Conservation (phyloP, 1,140 invertebrate species). For the Notospermus geniculatus region DNA sequence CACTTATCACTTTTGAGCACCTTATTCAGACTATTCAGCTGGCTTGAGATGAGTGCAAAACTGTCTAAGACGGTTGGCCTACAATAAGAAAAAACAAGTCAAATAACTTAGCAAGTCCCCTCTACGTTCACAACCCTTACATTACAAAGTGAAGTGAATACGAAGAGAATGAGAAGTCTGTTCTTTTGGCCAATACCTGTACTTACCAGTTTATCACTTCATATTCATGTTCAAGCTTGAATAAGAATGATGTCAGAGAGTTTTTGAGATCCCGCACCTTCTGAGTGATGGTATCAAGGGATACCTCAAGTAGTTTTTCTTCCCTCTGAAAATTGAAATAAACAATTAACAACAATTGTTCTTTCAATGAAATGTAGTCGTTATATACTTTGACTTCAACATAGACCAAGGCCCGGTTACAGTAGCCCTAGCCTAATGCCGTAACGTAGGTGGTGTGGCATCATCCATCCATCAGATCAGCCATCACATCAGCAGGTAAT, state of each 20-base stretch:
- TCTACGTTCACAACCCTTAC: not conserved
- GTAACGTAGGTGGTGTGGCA: no score
- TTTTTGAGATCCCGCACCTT: conserved; percentile 85
- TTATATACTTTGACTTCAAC: no score
- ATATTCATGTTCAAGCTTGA: conserved; percentile 87
- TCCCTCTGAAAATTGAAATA: conserved; percentile 62
- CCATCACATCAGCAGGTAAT: no score
- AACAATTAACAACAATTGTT: conserved; percentile 7
- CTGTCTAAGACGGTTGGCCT: conserved; percentile 85
- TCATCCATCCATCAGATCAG: no score
- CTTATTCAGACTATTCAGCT: conserved; percentile 86
- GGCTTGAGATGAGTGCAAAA: conserved; percentile 86
- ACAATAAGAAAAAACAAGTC: conserved; percentile 15
- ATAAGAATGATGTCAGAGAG: conserved; percentile 77
- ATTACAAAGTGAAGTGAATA: not conserved
- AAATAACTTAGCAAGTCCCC: no score
- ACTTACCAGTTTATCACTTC: conserved; percentile 79
- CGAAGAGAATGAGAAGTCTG: not conserved
- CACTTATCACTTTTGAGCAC: conserved; percentile 84
- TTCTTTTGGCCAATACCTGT: no score
- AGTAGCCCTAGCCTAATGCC: no score
- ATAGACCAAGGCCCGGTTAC: no score
- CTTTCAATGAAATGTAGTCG: no score
- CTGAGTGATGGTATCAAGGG: conserved; percentile 78
- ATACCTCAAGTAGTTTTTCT: conserved; percentile 85